phyloP scores from a whole-genome alignment of 2,888 invertebrate genomes.

The Pardosa pseudoannulata region DNA sequence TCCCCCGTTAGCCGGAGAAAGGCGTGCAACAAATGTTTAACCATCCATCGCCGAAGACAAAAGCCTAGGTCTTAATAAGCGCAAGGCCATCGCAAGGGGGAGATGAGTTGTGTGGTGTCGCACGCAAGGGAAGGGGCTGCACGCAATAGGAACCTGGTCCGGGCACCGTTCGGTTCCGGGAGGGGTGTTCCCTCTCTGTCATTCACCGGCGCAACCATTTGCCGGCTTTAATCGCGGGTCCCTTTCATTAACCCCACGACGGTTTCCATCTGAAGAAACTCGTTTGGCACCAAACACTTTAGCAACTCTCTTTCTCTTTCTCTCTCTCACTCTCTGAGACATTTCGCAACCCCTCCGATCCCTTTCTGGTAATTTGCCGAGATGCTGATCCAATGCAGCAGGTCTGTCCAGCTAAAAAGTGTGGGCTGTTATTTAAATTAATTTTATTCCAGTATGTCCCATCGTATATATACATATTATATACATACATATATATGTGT shows the following conservation, averaged over 20 bases:
- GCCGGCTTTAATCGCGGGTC: conserved; percentile 27
- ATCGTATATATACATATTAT: no score
- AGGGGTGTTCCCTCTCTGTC: conserved; percentile 61
- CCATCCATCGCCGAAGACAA: conserved; percentile 16
- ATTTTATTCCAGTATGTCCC: no score
- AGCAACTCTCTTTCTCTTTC: not conserved
- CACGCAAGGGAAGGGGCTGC: conserved; percentile 18
- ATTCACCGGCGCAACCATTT: conserved; percentile 40
- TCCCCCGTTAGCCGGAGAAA: not conserved
- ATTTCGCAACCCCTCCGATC: no score
- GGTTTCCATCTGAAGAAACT: conserved; percentile 8
- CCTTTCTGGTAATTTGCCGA: no score
- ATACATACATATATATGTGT: no score
- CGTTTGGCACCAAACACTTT: conserved; percentile 17
- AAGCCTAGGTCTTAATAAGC: conserved; percentile 13
- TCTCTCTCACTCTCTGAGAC: no score
- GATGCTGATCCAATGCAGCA: no score
- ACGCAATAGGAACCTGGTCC: conserved; percentile 28
- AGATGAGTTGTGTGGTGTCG: not conserved
- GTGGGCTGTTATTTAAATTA: no score
- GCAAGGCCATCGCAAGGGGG: not conserved
- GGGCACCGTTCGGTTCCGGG: conserved; percentile 46
- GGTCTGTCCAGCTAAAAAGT: no score
- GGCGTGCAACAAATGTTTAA: not conserved
- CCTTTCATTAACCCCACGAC: conserved; percentile 58